A percentile compares a stretch with the other conserved stretches of the same genome.
These are phyloP conservation scores for Anguilla obscura DNA, from an alignment of 2,797 vertebrate genomes.

Conservation along the genomic window DNA sequence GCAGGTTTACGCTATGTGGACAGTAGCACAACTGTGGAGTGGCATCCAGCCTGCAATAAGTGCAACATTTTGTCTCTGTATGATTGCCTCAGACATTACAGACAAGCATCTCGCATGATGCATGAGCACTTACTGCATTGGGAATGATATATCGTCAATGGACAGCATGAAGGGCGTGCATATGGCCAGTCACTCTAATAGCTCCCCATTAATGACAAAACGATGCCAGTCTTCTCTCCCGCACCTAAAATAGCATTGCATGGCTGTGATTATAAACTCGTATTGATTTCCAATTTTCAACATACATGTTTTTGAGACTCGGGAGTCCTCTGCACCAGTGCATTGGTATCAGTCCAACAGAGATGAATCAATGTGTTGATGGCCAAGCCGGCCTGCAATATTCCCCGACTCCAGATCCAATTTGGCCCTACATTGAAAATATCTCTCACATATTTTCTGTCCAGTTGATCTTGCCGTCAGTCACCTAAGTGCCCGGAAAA, in stretches of 20 bases:
- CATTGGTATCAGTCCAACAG: slow-evolving; percentile 69
- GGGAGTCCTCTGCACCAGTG: slow-evolving; percentile 64
- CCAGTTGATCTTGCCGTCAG: slow-evolving; percentile 49
- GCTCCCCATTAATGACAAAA: slow-evolving; percentile 45
- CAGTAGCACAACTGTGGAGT: neutral
- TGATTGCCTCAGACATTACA: slow-evolving; percentile 18
- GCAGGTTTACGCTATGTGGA: neutral
- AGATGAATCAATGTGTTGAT: slow-evolving; percentile 71
- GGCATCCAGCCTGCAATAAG: neutral
- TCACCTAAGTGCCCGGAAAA: slow-evolving; percentile 23
- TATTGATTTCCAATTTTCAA: slow-evolving; percentile 83
- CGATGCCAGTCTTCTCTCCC: slow-evolving; percentile 62
- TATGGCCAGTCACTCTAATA: slow-evolving; percentile 44
- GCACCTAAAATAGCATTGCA: slow-evolving; percentile 71
- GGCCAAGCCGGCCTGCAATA: slow-evolving; percentile 67
- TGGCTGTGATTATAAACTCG: slow-evolving; percentile 77
- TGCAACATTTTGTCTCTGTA: neutral
- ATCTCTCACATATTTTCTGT: slow-evolving; percentile 77
- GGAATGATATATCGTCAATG: slow-evolving; percentile 43
- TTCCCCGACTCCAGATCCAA: slow-evolving; percentile 75
- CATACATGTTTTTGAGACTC: slow-evolving; percentile 63
- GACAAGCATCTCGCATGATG: slow-evolving; percentile 12
- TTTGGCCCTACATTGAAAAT: slow-evolving; percentile 78
- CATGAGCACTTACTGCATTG: slow-evolving; percentile 24
- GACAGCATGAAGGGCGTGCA: slow-evolving; percentile 49